Conservation (phyloP, 2,797 vertebrate genomes). For the Tympanoctomys barrerae region DNA sequence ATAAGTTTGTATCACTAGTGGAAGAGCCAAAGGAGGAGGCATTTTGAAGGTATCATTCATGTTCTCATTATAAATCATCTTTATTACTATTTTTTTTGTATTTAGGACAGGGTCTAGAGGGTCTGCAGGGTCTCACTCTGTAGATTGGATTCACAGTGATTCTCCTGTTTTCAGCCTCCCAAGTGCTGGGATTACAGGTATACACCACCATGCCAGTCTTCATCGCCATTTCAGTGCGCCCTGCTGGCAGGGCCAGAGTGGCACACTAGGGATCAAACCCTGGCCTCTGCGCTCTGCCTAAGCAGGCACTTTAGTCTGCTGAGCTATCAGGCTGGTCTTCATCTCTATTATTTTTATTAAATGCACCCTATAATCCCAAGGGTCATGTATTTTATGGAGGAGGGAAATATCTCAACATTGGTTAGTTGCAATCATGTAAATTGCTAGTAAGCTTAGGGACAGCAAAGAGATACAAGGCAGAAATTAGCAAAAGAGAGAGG, state of each 20-base stretch:
- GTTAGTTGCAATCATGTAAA: neutral
- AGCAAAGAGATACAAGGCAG: neutral
- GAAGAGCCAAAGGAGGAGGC: neutral
- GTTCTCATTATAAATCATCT: neutral
- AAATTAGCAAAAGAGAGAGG: neutral
- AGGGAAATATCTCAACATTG: neutral
- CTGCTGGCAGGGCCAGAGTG: too few species aligned
- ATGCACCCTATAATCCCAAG: neutral
- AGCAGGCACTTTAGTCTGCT: too few species aligned
- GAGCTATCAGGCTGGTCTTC: too few species aligned
- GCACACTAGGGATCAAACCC: too few species aligned
- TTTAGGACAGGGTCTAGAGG: too few species aligned
- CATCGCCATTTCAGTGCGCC: too few species aligned
- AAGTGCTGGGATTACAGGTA: too few species aligned
- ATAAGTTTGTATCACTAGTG: neutral
- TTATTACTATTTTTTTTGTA: neutral
- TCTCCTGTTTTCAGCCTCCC: too few species aligned
- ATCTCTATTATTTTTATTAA: neutral
- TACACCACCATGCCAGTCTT: too few species aligned
- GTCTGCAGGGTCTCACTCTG: too few species aligned
- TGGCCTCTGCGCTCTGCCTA: too few species aligned
- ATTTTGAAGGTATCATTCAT: constrained; percentile 9
- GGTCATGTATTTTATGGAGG: neutral
- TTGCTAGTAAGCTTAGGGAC: neutral
- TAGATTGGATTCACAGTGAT: too few species aligned